Evolutionary conservation across 2,113 vertebrate species (phyloP), one percentile per base, ranked within the genome.

Genomic region (Coptodon rendalli): DNA sequence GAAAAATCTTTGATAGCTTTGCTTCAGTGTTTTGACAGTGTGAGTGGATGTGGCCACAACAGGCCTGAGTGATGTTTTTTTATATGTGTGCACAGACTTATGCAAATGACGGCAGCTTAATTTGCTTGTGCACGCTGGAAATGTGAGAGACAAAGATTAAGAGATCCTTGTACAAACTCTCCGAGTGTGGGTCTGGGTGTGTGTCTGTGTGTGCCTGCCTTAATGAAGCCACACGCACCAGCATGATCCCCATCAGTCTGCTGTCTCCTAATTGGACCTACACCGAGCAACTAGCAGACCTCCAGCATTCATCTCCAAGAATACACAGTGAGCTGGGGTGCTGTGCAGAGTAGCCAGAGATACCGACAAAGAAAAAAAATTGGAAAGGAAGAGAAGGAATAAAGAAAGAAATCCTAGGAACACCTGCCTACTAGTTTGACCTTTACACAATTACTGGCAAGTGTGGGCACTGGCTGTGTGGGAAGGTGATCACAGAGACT

Each of bases 181-280:
- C 73, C 50, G 36, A 45, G 34, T 52, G 50, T 11, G 11, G 19
- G 27, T 85, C 45, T 40, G 61, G 22, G n/a, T 43, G 59, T 38
- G 68, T 45, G 85, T 31, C n/a, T 54, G 27, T 40, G 71, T 56
- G 63, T 83, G 56, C 6, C 10, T 29, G 5, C 16, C 80, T 82
- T 95, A 94, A 95, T 93, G 91, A 94, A 94, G 91, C 83, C 59
- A 6, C 89, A 56, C 82, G 80, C 86, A 48, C 76, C 83, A 87
- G 89, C 84, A 80, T 83, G 85, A 84, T 84, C 86, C 31, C 91
- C 93, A 93, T 93, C 93, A 89, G 80, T 95, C 90, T 87, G 86
- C 91, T 50, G 86, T 90, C 87, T 95, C 63, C 81, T 95, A 95
- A 95, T 95, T 95, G 92, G 94, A 89, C 93, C 84, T 87, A 90